Percentiles rank a stretch among this genome's conserved stretches.
Evolutionary conservation across 2,797 vertebrate genomes (phyloP).

Genomic region (Sebastes nivosus): DNA sequence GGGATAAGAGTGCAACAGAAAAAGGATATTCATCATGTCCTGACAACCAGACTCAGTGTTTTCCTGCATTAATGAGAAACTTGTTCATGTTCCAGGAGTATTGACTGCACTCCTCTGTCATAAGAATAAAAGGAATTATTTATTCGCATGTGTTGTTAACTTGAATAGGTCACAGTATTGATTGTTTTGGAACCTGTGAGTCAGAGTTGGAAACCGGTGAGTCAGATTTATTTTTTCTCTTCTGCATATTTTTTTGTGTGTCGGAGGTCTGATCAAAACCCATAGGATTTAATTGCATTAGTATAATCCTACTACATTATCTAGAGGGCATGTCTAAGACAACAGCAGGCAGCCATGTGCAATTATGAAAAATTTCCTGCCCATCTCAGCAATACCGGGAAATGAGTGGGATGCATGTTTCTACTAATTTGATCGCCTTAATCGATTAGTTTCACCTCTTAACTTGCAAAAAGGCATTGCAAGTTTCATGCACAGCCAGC

Average conservation of each 20-base stretch:
- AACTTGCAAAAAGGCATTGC: neutral
- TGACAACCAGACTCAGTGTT: neutral
- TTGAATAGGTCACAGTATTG: conserved; percentile 40
- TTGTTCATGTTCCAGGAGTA: conserved; percentile 17
- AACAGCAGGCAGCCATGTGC: conserved; percentile 27
- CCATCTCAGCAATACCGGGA: conserved; percentile 46
- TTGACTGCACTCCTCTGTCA: neutral
- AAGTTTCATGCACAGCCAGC: conserved; percentile 21
- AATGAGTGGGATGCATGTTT: conserved; percentile 41
- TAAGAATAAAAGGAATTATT: conserved; percentile 1
- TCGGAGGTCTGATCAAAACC: conserved; percentile 35
- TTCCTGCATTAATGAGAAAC: neutral
- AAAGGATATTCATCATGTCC: neutral
- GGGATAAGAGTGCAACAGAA: neutral
- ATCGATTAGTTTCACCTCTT: conserved; percentile 55
- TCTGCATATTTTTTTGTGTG: conserved; percentile 14
- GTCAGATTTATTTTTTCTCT: neutral
- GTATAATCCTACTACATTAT: conserved; percentile 33
- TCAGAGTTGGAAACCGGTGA: conserved; percentile 22
- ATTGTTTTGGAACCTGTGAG: conserved; percentile 32
- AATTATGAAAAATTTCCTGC: conserved; percentile 53
- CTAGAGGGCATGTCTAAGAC: conserved; percentile 37
- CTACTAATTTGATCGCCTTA: conserved; percentile 49
- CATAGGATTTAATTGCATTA: conserved; percentile 29
- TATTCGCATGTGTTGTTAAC: conserved; percentile 17